Base-by-base conservation (phyloP, 92 coral and sea anemone genomes). In the Epizoanthus stellaris region DNA sequence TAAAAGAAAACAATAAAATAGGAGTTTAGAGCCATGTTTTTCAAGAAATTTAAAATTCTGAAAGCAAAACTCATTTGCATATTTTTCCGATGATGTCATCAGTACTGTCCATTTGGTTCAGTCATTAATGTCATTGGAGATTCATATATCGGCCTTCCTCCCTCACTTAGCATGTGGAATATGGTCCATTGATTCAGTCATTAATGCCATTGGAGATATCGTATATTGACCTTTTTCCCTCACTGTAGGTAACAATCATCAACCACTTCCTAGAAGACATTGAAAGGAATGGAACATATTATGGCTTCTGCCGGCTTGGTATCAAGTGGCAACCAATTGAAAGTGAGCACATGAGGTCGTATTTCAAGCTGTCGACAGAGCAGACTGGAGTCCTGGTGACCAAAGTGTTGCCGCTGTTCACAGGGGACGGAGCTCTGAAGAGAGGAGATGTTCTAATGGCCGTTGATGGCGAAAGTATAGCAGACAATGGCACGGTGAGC, bases 291-390 rank as follows among this genome's bases (percentile, higher is more conserved):
- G 68, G 89, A 60, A 85, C 84, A 17, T 94, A 94, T 49, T 89
- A 89, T 67, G 98, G 98, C 3, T 94, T 94, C 84, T 94, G 98
- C 70, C 90, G 95, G 14, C 95, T 94, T 47, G 98, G 98, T 21
- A 88, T 94, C 88, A 94, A 94, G 81, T 94, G 98, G 98, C 98
- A 94, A 90, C 95, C 98, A 42, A 94, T 94, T 12, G 98, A 94
- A 62, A 94, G 98, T 19, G 98, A 94, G 45, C 98, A 94, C 82
- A 94, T 94, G 98, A 82, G 98, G 20, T 87, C 87, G 13, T 94
- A 94, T 86, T 94, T 94, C 77, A 91, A 94, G 89, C 64, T 94
- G 73, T 80, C 93, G 0, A n/a, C 38, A 34, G 88, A 90, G 6
- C 95, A 92, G 88, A 94, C 98, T 0, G 98, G 98, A 6, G 93